Conservation (phyloP, 1,140 invertebrate species). For the Temnothorax curvispinosus region DNA sequence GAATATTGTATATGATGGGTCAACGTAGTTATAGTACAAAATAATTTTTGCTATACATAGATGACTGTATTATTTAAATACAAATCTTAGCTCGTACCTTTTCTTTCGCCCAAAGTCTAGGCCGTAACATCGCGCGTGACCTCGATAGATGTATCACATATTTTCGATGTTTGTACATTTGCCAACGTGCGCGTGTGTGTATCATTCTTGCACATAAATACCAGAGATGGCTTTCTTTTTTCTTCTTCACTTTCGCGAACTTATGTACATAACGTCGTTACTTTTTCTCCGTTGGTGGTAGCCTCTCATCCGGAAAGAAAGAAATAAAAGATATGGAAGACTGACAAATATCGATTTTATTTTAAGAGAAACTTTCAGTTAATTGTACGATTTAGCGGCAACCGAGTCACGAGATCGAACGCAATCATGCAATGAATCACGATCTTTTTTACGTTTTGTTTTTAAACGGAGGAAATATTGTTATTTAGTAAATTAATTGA, state of each 20-base stretch:
- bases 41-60: slow-evolving; percentile 53
- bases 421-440: background rate
- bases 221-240: slow-evolving; percentile 38
- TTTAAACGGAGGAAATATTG: background rate
- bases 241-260: background rate
- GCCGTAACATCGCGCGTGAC: slow-evolving; percentile 18
- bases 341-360: slow-evolving; percentile 76
- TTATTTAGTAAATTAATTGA: slow-evolving; percentile 18
- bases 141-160: slow-evolving; percentile 53
- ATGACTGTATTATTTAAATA: slow-evolving; percentile 63
- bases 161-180: slow-evolving; percentile 68
- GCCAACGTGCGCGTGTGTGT: slow-evolving; percentile 41
- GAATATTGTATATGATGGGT: slow-evolving; percentile 53
- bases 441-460: background rate
- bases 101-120: slow-evolving; percentile 58
- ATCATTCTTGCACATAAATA: slow-evolving; percentile 74
- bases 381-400: background rate
- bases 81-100: slow-evolving; percentile 57
- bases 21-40: slow-evolving; percentile 71
- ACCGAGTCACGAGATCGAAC: background rate
- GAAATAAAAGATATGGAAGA: slow-evolving; percentile 72
- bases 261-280: slow-evolving; percentile 37
- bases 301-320: slow-evolving; percentile 21
- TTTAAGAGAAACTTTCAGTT: slow-evolving; percentile 60
- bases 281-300: slow-evolving; percentile 31